These are phyloP conservation scores for Prosapia bicincta DNA, from an alignment of 2,888 invertebrate species.

Conservation along the genomic window DNA sequence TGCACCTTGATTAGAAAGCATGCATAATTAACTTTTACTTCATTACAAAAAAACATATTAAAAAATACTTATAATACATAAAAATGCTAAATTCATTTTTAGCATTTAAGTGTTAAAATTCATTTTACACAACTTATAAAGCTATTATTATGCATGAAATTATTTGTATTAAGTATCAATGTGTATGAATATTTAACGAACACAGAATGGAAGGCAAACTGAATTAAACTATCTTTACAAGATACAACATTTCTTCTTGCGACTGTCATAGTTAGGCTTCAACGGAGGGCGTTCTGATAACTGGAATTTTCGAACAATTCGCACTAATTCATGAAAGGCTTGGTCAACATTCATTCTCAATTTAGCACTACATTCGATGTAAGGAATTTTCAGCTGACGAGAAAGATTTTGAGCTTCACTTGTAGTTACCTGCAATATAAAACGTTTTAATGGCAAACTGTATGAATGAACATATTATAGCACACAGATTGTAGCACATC, in stretches of 20 bases:
- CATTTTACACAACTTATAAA: neutral
- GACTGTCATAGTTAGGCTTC: constrained; percentile 67
- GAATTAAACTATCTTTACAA: constrained; percentile 5
- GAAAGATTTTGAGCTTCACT: constrained; percentile 89
- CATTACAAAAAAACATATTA: neutral
- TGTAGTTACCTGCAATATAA: constrained; percentile 62
- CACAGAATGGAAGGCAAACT: neutral
- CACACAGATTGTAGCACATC: too few relatives aligned
- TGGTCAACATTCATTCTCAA: constrained; percentile 92
- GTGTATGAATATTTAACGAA: neutral
- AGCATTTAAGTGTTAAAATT: neutral
- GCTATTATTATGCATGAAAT: neutral
- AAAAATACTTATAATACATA: neutral
- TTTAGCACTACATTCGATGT: constrained; percentile 98
- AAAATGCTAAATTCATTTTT: neutral
- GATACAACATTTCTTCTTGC: constrained; percentile 53
- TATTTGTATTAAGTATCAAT: neutral
- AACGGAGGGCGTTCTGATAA: constrained; percentile 78
- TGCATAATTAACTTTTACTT: neutral
- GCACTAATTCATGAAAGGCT: constrained; percentile 93
- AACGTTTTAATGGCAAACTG: too few relatives aligned
- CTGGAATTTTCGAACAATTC: constrained; percentile 87
- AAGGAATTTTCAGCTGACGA: constrained; percentile 84
- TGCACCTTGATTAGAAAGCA: neutral
- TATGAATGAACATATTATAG: too few relatives aligned